A percentile compares a stretch with the other conserved stretches of the same genome.
Evolutionary conservation across 2,888 invertebrate species (phyloP).

Genomic region (Amaurobius ferox): DNA sequence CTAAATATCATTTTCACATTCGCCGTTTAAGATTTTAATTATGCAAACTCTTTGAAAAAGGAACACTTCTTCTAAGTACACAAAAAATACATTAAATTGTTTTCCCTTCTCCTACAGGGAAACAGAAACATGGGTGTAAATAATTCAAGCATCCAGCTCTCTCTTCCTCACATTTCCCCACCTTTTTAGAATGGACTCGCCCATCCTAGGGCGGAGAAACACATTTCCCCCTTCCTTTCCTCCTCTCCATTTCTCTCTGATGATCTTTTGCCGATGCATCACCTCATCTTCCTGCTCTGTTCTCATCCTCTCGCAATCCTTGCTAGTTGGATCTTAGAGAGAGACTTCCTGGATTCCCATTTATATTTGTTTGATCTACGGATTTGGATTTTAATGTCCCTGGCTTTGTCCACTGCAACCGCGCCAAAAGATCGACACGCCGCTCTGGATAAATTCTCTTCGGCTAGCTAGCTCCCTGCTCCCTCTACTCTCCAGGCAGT

Average conservation of each 20-base stretch:
- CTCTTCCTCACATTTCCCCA: not conserved
- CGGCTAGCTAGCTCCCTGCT: slow-evolving; percentile 6
- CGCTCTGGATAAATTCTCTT: not conserved
- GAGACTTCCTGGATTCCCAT: not conserved
- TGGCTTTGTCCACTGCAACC: not conserved
- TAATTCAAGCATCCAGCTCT: not conserved
- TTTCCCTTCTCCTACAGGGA: too few relatives aligned
- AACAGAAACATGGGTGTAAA: too few relatives aligned
- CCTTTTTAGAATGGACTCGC: slow-evolving; percentile 39
- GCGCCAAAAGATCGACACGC: not conserved
- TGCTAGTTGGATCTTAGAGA: not conserved
- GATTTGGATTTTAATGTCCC: not conserved
- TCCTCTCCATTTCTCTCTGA: slow-evolving; percentile 25
- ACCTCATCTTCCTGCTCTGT: not conserved
- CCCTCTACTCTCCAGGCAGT: not conserved
- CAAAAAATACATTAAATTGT: too few relatives aligned
- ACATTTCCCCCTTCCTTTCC: not conserved
- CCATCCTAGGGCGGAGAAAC: slow-evolving; percentile 39
- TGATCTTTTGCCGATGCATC: slow-evolving; percentile 54
- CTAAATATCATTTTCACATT: too few relatives aligned
- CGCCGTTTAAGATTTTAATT: too few relatives aligned
- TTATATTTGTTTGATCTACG: not conserved
- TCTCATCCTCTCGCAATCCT: not conserved
- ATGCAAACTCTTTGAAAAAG: too few relatives aligned
- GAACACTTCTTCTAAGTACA: too few relatives aligned